Evolutionary conservation across 1,140 invertebrate species (phyloP).

Genomic region (Aphelinus certus): DNA sequence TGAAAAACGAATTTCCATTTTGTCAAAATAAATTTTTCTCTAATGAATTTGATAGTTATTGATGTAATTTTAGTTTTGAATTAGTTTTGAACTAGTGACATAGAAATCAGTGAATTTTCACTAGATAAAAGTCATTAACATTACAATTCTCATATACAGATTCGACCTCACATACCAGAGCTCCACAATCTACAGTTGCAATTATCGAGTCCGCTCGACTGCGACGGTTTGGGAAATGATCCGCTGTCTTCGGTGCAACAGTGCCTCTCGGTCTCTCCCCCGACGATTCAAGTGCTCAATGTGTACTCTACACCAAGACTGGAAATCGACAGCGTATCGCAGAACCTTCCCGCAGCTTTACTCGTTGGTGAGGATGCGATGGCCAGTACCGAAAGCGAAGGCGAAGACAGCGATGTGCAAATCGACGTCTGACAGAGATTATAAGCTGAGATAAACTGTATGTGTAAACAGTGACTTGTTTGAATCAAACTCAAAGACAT

Average conservation of each 20-base stretch:
- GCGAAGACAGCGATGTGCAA: constrained; percentile 65
- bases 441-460: not conserved
- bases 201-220: constrained; percentile 58
- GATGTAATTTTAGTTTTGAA: no score
- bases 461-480: constrained; percentile 27
- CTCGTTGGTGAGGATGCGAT: constrained; percentile 65
- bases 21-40: not conserved
- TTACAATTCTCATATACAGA: constrained; percentile 60
- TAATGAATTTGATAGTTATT: no score
- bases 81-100: no score
- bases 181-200: constrained; percentile 65
- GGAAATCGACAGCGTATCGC: constrained; percentile 64
- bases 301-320: constrained; percentile 62
- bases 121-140: not conserved
- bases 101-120: no score
- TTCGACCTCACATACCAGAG: constrained; percentile 73
- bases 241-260: constrained; percentile 58
- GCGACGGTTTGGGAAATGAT: constrained; percentile 56
- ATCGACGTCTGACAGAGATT: constrained; percentile 63
- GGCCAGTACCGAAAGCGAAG: constrained; percentile 63
- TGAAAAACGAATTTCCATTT: no score
- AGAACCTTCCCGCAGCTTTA: constrained; percentile 63
- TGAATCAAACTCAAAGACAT: no score
- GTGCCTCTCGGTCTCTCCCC: constrained; percentile 61
- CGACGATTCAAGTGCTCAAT: constrained; percentile 64